Base-by-base conservation (phyloP, 2,888 invertebrate species). In the Cheilosia grossa region DNA sequence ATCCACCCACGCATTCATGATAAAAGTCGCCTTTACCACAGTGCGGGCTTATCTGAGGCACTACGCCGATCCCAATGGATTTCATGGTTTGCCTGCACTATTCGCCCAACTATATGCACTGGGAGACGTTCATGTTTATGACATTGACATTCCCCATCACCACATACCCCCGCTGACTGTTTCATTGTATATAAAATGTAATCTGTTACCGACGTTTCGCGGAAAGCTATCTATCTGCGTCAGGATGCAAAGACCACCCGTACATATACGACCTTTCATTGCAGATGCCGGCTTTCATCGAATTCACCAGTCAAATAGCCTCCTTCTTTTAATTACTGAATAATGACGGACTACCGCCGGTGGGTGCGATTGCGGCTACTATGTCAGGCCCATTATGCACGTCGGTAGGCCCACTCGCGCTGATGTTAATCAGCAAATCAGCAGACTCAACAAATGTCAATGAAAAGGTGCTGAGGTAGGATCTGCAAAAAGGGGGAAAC, bases 91-190 rank as follows among this genome's bases (percentile, higher is more conserved):
- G 59, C 13, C 27, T 53, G n/a, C 30, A 53, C 53, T 61, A 53
- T 61, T 61, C 51, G 27, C 27, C 0, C 6, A 27, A 27, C 27
- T 6, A 6, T 27, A 7, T 27, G 7, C 53, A 15, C 42, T 15
- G 7, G n/a, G 40, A 24, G n/a, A 10, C 21, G 21, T 40, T 61
- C 30, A 30, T 72, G 61, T 33, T 33, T 21, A 70, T 24, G 70
- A 70, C 70, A 69, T 21, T 69, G 58, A 33, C 69, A 37, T 51
- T 40, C 17, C 15, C 53, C 54, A 56, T 15, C 30, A 42, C 15
- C 4, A 1, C 30, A 30, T 30, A 7, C 30, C 30, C 9, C 30
- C 9, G 9, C 30, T 47, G 21, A 19, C 13, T 66, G 40, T 37
- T 66, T 66, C 24, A 51, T 51, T 49, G 44, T 19, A 0, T 27